These are phyloP conservation scores for Pitta sordida DNA, from an alignment of 2,113 vertebrate species.

Conservation along the genomic window DNA sequence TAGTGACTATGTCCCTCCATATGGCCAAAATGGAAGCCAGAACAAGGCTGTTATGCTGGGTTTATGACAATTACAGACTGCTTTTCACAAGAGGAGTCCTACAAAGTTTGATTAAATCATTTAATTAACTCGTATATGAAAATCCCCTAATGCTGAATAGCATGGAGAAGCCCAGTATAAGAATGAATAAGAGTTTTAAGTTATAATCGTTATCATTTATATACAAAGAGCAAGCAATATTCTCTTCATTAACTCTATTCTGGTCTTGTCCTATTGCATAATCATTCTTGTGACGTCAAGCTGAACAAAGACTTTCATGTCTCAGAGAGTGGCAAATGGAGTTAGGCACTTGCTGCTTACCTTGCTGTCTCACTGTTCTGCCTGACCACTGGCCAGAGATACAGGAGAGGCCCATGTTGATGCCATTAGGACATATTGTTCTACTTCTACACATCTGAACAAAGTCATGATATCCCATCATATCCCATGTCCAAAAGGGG, in stretches of 20 bases:
- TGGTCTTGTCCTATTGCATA: not conserved
- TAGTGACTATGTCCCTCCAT: not conserved
- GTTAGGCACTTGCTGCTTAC: not conserved
- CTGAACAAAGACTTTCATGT: fast-evolving
- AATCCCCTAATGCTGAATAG: not conserved
- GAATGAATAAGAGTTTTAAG: not conserved
- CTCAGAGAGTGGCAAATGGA: not conserved
- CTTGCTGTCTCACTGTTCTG: not conserved
- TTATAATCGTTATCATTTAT: not conserved
- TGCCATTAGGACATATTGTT: fast-evolving
- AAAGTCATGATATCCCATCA: not conserved
- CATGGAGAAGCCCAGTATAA: not conserved
- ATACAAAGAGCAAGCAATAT: not conserved
- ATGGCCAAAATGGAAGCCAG: not conserved
- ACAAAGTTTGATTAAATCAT: not conserved
- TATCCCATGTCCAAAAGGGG: not conserved
- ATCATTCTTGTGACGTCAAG: not conserved
- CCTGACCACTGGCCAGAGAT: not conserved
- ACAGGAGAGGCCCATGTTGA: fast-evolving
- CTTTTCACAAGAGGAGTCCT: not conserved
- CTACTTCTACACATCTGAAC: not conserved
- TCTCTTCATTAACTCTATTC: not conserved
- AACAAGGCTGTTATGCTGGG: not conserved
- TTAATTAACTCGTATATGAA: not conserved
- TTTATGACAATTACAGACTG: not conserved